These are phyloP conservation scores for Papilio demoleus DNA, from an alignment of 2,888 invertebrate species.

Conservation along the genomic window DNA sequence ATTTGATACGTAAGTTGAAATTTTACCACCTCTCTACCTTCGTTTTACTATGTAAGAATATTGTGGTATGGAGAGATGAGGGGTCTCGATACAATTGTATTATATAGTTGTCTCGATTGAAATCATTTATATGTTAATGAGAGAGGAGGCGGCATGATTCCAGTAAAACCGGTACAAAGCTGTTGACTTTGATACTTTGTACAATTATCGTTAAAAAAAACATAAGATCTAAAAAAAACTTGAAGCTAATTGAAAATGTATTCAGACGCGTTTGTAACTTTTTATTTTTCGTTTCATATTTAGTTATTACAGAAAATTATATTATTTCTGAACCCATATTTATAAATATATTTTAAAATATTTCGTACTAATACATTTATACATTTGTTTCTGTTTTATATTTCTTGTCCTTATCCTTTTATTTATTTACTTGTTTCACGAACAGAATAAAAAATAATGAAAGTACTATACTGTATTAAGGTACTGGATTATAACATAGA, in stretches of 20 bases:
- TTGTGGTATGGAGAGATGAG: conserved; percentile 45
- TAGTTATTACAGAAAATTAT: no score
- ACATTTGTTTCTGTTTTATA: no score
- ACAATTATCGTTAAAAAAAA: conserved; percentile 43
- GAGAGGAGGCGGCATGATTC: conserved; percentile 65
- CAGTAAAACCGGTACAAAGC: conserved; percentile 60
- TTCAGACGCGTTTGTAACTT: not conserved
- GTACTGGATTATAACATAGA: no score
- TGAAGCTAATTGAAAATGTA: conserved; percentile 14
- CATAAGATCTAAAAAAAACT: conserved; percentile 31
- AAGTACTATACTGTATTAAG: no score
- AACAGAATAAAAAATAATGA: no score
- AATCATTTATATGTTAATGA: conserved; percentile 82
- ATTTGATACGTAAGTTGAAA: conserved; percentile 26
- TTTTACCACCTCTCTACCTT: conserved; percentile 10
- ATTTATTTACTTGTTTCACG: no score
- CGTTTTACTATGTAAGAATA: conserved; percentile 42
- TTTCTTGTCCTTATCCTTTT: no score
- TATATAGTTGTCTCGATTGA: conserved; percentile 77
- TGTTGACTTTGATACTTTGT: conserved; percentile 47
- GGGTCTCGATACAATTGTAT: conserved; percentile 58
- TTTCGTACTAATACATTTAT: no score
- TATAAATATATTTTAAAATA: no score
- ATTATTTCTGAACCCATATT: no score
- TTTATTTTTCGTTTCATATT: conserved; percentile 27